Evolutionary conservation across 2,888 invertebrate species (phyloP).

Genomic region (Chironomus tentans): DNA sequence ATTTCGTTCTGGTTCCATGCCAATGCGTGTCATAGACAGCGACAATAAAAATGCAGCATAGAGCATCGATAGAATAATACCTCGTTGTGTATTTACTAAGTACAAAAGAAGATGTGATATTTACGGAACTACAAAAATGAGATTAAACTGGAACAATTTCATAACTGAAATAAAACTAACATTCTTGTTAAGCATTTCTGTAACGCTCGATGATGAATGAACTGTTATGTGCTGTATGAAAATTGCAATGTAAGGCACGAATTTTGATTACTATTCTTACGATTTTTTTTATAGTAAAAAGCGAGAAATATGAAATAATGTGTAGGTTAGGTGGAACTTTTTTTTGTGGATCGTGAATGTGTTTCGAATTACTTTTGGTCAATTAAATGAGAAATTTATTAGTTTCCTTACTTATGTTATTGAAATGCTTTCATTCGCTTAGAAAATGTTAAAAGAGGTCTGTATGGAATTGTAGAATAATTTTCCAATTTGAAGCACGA

Average conservation of each 20-base stretch:
- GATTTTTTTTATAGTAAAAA: too few relatives aligned
- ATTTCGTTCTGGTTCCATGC: not conserved
- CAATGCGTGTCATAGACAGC: not conserved
- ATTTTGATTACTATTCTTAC: too few relatives aligned
- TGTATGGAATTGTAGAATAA: too few relatives aligned
- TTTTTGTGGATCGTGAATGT: too few relatives aligned
- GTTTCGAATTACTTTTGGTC: too few relatives aligned
- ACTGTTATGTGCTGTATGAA: not conserved
- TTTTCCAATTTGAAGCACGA: too few relatives aligned
- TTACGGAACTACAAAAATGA: not conserved
- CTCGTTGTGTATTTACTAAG: not conserved
- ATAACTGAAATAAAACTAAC: constrained; percentile 10
- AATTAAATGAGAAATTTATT: too few relatives aligned
- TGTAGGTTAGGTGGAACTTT: too few relatives aligned
- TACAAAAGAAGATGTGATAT: not conserved
- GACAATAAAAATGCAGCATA: not conserved
- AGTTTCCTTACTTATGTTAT: too few relatives aligned
- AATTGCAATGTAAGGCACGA: not conserved
- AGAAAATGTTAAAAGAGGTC: too few relatives aligned
- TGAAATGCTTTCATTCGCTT: too few relatives aligned
- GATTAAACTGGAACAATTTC: constrained; percentile 13
- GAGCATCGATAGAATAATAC: not conserved
- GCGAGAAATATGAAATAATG: too few relatives aligned
- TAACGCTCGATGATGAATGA: not conserved
- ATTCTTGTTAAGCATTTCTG: not conserved